Base-by-base conservation (phyloP, 2,888 invertebrate genomes). In the Meteorus colon region DNA sequence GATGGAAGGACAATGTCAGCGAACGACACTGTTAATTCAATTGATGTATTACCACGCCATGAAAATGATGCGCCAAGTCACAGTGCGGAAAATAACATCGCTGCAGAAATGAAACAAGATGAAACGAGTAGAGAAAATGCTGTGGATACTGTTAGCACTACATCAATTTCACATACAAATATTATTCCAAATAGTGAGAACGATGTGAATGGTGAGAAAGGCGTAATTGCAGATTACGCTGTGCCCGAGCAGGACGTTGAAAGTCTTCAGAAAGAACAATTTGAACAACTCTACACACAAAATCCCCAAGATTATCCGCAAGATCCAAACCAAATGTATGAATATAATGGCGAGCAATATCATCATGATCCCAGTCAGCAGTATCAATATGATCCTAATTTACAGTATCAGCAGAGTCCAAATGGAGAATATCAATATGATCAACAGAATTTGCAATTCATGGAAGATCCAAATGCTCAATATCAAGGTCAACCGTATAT, bases 401-500 rank as follows among this genome's bases (percentile, higher is more conserved):
- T 65, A 45, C 48, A 48, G 31, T 74, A 78, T 37, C 55, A 63
- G 2, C 34, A 34, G 14, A 5, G 5, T 55, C 19, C 31, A 62
- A 31, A 72, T 29, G 71, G 29, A 45, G 55, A 77, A 19, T 71
- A 76, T 67, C 74, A 77, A 14, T 70, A 75, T 55, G 48, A 55
- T 24, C 75, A 75, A 51, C 60, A 74, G 37, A 67, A 76, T 62
- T 31, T 60, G 24, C 81, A 83, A 29, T 83, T 82, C 31, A 75
- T 79, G 5, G 76, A 81, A 1, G 80, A 84, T 76, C 62, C 76
- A 1, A 81, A 81, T 60, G 63, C 41, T 6, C 82, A 67, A 37
- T 74, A 79, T 55, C 34, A 67, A 3, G 66, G 48, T 69, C 70
- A 79, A 63, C 51, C 37, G 29, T 79, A 78, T 55, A 29, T 45